Evolutionary conservation across 2,113 vertebrate species (phyloP).

Genomic region (Cyanistes caeruleus): DNA sequence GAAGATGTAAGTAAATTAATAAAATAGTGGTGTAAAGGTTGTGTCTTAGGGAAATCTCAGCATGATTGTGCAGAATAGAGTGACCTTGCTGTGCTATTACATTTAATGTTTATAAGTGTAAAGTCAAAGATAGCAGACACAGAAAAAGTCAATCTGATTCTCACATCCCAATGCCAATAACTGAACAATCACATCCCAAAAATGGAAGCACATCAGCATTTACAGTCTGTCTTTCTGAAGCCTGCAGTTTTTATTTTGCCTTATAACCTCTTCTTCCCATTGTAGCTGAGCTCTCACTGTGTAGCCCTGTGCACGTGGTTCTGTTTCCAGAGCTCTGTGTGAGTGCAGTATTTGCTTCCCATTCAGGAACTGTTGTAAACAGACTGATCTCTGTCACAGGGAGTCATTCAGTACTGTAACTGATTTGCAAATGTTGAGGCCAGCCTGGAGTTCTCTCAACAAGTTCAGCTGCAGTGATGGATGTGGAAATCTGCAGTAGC

Average conservation of each 20-base stretch:
- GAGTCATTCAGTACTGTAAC: neutral
- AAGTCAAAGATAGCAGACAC: neutral
- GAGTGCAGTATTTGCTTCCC: neutral
- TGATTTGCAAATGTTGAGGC: neutral
- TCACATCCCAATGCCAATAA: neutral
- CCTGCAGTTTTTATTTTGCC: neutral
- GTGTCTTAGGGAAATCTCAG: neutral
- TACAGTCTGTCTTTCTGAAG: neutral
- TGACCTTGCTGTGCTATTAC: neutral
- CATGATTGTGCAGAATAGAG: neutral
- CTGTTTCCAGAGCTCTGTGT: neutral
- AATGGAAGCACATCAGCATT: neutral
- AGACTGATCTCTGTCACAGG: neutral
- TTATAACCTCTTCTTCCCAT: neutral
- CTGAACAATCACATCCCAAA: neutral
- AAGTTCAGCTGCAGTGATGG: neutral
- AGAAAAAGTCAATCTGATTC: neutral
- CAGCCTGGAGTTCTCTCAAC: neutral
- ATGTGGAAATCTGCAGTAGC: neutral
- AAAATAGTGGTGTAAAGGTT: neutral
- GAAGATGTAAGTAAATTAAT: neutral
- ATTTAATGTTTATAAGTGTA: neutral
- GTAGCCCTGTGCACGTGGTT: accelerated
- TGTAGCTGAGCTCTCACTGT: neutral
- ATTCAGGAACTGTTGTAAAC: neutral